These are phyloP conservation scores for Hypothenemus hampei DNA, from an alignment of 1,140 invertebrate genomes.

Conservation along the genomic window DNA sequence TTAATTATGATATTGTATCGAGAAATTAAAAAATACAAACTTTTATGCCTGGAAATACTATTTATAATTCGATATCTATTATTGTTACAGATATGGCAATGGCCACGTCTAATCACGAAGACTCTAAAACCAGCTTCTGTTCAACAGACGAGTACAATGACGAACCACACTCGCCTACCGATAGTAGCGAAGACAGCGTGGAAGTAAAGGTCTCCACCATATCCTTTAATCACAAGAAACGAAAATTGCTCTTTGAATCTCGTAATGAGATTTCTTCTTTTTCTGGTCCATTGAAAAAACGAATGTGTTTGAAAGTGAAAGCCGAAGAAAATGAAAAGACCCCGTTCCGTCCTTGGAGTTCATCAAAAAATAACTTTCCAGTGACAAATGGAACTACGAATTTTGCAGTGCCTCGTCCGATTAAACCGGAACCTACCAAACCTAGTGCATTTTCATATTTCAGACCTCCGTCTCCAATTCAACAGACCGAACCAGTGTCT, in stretches of 20 bases:
- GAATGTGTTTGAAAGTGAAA: conserved; percentile 52
- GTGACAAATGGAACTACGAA: conserved; percentile 13
- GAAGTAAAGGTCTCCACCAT: conserved; percentile 62
- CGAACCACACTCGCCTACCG: conserved; percentile 44
- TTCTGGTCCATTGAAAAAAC: conserved; percentile 61
- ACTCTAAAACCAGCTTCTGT: conserved; percentile 68
- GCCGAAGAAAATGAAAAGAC: conserved; percentile 37
- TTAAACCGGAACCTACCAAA: conserved; percentile 9
- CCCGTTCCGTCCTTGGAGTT: conserved; percentile 56
- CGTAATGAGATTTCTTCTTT: conserved; percentile 6
- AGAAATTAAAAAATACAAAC: no score
- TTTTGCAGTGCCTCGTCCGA: conserved; percentile 21
- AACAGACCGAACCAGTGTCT: conserved; percentile 46
- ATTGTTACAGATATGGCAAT: conserved; percentile 27
- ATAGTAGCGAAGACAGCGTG: conserved; percentile 70
- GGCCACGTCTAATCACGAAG: conserved; percentile 36
- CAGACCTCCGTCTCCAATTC: conserved; percentile 33
- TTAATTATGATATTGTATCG: no score
- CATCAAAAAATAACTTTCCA: conserved; percentile 34
- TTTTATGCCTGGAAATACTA: no score
- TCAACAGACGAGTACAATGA: conserved; percentile 63
- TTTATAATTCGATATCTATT: not conserved
- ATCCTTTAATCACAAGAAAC: conserved; percentile 59
- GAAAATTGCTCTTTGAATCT: conserved; percentile 43
- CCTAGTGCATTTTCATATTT: conserved; percentile 23